phyloP scores from a whole-genome alignment of 53 echinoderm and acorn worm genomes.

The Glandiceps talaboti region DNA sequence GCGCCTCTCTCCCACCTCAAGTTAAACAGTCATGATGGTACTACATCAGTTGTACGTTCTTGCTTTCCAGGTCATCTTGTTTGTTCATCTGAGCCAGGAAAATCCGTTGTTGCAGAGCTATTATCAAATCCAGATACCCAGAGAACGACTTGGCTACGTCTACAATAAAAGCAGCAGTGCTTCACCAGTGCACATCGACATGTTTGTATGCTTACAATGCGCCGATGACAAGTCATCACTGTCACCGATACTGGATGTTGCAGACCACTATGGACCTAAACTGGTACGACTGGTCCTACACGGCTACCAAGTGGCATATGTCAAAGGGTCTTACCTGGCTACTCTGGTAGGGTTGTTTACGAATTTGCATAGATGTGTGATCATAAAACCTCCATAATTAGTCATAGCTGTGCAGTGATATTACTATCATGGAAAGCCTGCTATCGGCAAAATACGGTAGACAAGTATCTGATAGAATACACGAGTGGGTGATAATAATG shows the following conservation, averaged over 20 bases:
- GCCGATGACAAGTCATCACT: background rate
- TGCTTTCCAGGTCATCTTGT: no score
- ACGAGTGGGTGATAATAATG: no score
- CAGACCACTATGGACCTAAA: background rate
- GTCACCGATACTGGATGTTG: background rate
- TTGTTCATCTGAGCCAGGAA: background rate
- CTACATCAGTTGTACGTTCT: no score
- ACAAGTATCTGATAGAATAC: no score
- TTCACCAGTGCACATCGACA: background rate
- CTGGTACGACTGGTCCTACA: background rate
- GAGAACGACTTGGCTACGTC: background rate
- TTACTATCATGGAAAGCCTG: no score
- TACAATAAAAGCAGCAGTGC: background rate
- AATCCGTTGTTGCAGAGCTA: background rate
- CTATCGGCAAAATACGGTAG: no score
- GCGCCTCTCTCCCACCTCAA: no score
- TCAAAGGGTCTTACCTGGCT: background rate
- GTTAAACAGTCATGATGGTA: no score
- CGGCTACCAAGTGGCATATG: background rate
- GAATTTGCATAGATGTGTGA: no score
- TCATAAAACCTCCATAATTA: no score
- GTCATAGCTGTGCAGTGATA: no score
- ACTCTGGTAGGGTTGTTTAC: background rate
- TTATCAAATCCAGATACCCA: background rate
- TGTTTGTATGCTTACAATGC: background rate